These are phyloP conservation scores for Pristis pectinata DNA, from an alignment of 2,797 vertebrate genomes.

Conservation along the genomic window DNA sequence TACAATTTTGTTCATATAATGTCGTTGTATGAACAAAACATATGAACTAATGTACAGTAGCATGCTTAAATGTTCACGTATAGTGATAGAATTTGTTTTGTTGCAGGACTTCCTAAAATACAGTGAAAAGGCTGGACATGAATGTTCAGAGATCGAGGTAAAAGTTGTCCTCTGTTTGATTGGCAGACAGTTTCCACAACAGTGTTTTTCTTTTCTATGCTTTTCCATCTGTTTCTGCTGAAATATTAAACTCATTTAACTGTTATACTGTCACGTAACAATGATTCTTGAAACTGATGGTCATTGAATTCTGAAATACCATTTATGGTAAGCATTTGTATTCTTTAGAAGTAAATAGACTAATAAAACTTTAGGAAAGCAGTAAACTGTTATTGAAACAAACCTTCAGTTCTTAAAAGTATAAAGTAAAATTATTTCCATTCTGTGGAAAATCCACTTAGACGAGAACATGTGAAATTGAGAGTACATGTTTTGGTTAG, in stretches of 20 bases:
- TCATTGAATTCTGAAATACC: neutral
- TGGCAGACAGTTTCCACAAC: neutral
- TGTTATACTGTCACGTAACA: neutral
- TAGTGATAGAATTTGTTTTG: constrained; percentile 4
- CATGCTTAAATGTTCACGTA: neutral
- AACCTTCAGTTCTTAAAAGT: neutral
- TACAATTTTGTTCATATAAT: neutral
- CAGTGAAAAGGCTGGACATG: constrained; percentile 84
- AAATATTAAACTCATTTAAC: neutral
- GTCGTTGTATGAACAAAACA: neutral
- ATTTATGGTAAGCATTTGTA: neutral
- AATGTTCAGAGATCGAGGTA: constrained; percentile 87
- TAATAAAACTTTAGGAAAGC: neutral
- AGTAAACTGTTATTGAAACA: neutral
- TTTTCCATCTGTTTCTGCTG: neutral
- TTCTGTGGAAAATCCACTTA: neutral
- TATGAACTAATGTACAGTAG: neutral
- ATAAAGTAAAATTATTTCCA: neutral
- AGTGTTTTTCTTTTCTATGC: neutral
- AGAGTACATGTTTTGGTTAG: neutral
- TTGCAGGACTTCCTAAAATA: constrained; percentile 84
- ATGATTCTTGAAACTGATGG: neutral
- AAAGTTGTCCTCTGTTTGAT: constrained; percentile 38
- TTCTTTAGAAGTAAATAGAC: neutral
- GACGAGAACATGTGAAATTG: neutral